Evolutionary conservation across 2,113 vertebrate species (phyloP), one percentile per base, ranked within the genome.

Genomic region (Cathartes aura): DNA sequence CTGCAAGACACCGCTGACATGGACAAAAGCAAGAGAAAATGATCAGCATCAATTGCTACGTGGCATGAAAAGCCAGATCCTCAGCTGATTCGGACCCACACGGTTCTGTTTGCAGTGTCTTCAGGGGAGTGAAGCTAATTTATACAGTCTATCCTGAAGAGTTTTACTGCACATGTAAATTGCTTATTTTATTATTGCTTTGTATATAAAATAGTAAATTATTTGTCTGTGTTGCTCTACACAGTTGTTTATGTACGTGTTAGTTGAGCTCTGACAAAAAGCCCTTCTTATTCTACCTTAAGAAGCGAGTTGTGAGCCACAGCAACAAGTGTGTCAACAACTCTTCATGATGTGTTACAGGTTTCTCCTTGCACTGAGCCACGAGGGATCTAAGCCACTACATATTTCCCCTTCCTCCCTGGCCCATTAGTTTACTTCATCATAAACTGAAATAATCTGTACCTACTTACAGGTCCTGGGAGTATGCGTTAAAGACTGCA

Each of bases 31-130:
- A 68, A 36, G 66, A 91, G 22, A 38, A 62, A 74, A 79, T 18
- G 2, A 59, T 30, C 78, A 82, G 40, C 34, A 43, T 21, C 29
- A 56, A 19, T 9, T 21, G 22, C 52, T 40, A 21, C 1, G 0
- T 15, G 38, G 29, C 50, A 27, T 15, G 32, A 34, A 79, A 82
- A 72, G 12, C 15, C 64, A 74, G 73, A 36, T 67, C 55, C 24
- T 40, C 50, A 70, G 32, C 59, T 56, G 48, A 18, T 23, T 15
- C 0, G 2, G 62, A 80, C 29, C 19, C 34, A 59, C 43, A 30
- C 0, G 0, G 34, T 34, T 80, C 73, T 71, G 58, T 45, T 20
- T 45, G 36, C 5, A 3, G 1, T 38, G 29, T 47, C 21, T 89
- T 36, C 34, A 72, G 38, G 14, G 30, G 40, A 58, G 22, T 43